A percentile compares a stretch with the other conserved stretches of the same genome.
Evolutionary conservation across 2,113 vertebrate genomes (phyloP).

Genomic region (Alethe castanea): DNA sequence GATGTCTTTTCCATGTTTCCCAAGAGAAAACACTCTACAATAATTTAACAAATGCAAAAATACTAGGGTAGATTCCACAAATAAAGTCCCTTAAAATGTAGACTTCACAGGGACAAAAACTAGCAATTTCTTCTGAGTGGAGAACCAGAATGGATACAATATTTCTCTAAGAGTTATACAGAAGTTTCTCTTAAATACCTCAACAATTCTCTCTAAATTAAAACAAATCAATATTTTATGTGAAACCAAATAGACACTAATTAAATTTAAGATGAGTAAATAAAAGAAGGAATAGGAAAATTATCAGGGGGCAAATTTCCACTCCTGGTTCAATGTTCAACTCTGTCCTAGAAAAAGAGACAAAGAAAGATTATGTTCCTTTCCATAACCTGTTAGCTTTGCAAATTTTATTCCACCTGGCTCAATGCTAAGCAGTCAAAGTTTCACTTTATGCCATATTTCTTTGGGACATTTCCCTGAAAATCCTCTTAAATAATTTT

Average conservation of each 20-base stretch:
- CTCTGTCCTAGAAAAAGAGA: neutral
- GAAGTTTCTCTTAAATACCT: neutral
- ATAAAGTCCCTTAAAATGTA: neutral
- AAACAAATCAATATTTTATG: neutral
- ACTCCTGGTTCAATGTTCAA: neutral
- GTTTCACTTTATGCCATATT: neutral
- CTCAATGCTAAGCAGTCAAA: neutral
- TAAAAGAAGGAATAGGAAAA: neutral
- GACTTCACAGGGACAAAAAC: neutral
- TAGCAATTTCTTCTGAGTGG: neutral
- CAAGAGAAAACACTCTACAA: neutral
- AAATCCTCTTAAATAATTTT: neutral
- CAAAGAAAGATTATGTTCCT: neutral
- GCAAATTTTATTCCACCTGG: neutral
- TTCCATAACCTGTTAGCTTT: neutral
- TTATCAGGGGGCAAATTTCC: neutral
- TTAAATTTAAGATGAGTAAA: neutral
- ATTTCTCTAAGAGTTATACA: neutral
- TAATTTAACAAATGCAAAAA: neutral
- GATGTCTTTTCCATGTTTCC: neutral
- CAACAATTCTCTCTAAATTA: neutral
- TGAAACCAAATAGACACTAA: accelerated
- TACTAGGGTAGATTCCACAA: neutral
- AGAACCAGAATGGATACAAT: neutral
- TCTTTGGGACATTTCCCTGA: neutral